These are phyloP conservation scores for Mugil cephalus DNA, from an alignment of 2,113 vertebrate genomes.

Conservation along the genomic window DNA sequence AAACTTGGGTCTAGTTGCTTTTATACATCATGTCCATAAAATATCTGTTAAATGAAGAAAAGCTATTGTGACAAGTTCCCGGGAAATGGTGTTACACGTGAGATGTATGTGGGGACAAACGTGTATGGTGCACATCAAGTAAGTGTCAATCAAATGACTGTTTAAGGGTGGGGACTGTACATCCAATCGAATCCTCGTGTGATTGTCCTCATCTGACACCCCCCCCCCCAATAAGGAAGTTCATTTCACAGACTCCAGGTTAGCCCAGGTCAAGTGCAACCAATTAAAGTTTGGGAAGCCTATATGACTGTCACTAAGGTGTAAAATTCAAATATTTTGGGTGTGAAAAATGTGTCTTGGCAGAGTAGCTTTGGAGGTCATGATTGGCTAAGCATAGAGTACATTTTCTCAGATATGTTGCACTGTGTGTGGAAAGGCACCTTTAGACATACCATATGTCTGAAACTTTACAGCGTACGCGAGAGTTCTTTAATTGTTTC, in stretches of 20 bases:
- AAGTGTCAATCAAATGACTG: neutral
- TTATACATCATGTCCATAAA: no score
- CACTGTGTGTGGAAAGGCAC: neutral
- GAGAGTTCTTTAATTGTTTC: neutral
- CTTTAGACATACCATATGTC: neutral
- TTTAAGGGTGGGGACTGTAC: neutral
- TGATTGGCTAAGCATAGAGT: neutral
- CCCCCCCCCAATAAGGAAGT: no score
- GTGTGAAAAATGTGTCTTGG: conserved; percentile 14
- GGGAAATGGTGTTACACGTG: no score
- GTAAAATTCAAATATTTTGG: conserved; percentile 19
- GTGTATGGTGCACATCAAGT: no score
- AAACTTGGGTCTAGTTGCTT: no score
- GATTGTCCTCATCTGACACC: neutral
- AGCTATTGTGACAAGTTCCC: no score
- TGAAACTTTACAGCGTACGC: neutral
- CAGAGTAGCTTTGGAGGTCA: conserved; percentile 12
- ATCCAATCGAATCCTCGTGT: no score
- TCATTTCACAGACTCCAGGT: neutral
- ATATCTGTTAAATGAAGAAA: no score
- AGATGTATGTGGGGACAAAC: no score
- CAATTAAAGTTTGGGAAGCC: conserved; percentile 4
- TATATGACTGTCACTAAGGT: conserved; percentile 5
- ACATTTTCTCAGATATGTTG: conserved; percentile 4
- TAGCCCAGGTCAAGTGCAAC: conserved; percentile 10